Conservation (phyloP, 53 echinoderm and acorn worm species). For the Echinometra lucunter region DNA sequence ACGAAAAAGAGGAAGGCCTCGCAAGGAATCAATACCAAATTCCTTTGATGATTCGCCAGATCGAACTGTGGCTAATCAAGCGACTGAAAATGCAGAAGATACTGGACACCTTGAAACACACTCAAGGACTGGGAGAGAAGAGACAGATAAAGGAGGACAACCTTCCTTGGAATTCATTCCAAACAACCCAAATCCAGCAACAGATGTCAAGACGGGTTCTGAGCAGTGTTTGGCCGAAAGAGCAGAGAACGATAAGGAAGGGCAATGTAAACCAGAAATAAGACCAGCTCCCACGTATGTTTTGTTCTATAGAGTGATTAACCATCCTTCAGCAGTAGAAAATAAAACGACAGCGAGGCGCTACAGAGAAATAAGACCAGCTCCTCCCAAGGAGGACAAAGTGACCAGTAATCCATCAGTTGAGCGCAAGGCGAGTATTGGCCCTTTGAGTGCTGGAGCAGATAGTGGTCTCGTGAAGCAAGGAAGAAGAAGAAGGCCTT, state of each 20-base stretch:
- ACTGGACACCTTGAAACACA: not conserved
- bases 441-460: not conserved
- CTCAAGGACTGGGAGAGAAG: not conserved
- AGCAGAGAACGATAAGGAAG: not conserved
- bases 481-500: not conserved
- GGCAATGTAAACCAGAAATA: not conserved
- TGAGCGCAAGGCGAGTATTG: not conserved
- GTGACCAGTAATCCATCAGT: not conserved
- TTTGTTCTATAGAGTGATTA: too few species aligned
- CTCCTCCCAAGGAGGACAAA: not conserved
- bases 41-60: too few species aligned
- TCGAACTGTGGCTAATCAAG: not conserved
- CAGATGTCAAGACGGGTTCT: not conserved
- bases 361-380: not conserved
- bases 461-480: not conserved
- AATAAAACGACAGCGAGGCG: not conserved
- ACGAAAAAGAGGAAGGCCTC: conserved; percentile 9
- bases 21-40: not conserved
- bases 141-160: not conserved
- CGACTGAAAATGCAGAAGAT: not conserved
- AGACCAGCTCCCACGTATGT: not conserved
- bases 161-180: too few species aligned
- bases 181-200: not conserved
- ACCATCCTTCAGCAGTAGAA: not conserved
- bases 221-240: not conserved